phyloP scores from a whole-genome alignment of 23 tunicate species.

The Diplosoma virens region DNA sequence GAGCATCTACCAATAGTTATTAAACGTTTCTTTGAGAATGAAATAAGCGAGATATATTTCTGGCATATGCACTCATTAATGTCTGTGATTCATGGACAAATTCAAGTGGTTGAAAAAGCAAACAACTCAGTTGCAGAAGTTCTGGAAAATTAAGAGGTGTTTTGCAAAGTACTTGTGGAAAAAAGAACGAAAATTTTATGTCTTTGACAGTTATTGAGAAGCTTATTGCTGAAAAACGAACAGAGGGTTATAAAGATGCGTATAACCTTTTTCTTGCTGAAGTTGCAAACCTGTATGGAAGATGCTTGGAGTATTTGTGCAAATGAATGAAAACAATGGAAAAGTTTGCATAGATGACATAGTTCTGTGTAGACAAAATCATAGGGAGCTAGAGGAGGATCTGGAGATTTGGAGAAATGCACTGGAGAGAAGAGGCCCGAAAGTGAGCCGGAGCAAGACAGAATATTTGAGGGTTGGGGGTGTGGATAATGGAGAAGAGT shows the following conservation, averaged over 20 bases:
- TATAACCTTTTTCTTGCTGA: slow-evolving; percentile 16
- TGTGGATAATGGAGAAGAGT: too few relatives aligned
- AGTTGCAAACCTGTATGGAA: slow-evolving; percentile 32
- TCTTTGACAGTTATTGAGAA: slow-evolving; percentile 24
- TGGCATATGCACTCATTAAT: slow-evolving; percentile 12
- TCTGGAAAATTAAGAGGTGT: slow-evolving; percentile 3
- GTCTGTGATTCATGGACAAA: slow-evolving; percentile 16
- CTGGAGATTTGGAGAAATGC: too few relatives aligned
- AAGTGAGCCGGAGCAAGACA: too few relatives aligned
- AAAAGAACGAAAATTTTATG: slow-evolving; percentile 29
- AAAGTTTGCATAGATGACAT: too few relatives aligned
- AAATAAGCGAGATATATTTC: slow-evolving; percentile 15
- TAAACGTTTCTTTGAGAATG: slow-evolving; percentile 24
- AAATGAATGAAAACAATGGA: slow-evolving; percentile 40
- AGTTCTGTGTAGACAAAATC: too few relatives aligned
- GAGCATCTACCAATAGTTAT: slow-evolving; percentile 19
- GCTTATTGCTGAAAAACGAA: slow-evolving; percentile 23
- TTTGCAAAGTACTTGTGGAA: slow-evolving; percentile 18
- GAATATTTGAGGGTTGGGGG: too few relatives aligned
- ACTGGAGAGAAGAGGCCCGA: too few relatives aligned
- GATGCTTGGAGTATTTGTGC: slow-evolving; percentile 33
- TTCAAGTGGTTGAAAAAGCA: slow-evolving; percentile 14
- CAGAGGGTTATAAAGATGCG: background rate
- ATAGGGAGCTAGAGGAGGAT: too few relatives aligned
- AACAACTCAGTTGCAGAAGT: slow-evolving; percentile 21